These are phyloP conservation scores for Allolobophora icterica DNA, from an alignment of 2,888 invertebrate species.

Conservation along the genomic window DNA sequence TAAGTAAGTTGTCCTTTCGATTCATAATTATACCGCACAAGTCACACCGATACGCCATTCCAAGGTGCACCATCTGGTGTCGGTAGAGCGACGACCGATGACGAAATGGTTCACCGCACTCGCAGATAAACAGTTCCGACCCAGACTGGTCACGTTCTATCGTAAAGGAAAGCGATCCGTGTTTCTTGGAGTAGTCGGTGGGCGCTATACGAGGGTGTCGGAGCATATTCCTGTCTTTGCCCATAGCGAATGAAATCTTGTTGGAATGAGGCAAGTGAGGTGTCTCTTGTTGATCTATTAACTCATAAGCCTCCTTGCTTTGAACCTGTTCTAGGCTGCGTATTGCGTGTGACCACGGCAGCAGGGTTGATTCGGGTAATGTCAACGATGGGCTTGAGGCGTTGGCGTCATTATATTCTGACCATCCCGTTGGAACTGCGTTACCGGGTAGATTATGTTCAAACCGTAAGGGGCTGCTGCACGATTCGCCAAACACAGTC, in stretches of 20 bases:
- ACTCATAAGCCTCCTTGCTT: neutral
- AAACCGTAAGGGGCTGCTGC: neutral
- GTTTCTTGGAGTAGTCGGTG: neutral
- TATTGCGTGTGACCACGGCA: neutral
- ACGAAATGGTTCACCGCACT: neutral
- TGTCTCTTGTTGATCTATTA: neutral
- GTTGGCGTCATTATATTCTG: neutral
- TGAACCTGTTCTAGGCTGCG: neutral
- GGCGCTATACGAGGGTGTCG: neutral
- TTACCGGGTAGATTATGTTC: neutral
- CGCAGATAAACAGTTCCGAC: neutral
- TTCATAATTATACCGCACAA: neutral
- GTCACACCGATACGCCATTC: neutral
- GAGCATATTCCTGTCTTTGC: neutral
- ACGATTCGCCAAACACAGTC: neutral
- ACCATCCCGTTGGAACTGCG: neutral
- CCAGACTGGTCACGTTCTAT: neutral
- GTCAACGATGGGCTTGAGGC: neutral
- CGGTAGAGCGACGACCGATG: constrained; percentile 17
- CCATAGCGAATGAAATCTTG: neutral
- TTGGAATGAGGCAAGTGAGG: neutral
- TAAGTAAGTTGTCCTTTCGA: constrained; percentile 3
- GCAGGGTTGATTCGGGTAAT: neutral
- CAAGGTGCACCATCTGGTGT: neutral
- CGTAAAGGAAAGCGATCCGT: neutral